These are phyloP conservation scores for Axis porcinus DNA, from an alignment of 2,113 vertebrate genomes.

Conservation along the genomic window DNA sequence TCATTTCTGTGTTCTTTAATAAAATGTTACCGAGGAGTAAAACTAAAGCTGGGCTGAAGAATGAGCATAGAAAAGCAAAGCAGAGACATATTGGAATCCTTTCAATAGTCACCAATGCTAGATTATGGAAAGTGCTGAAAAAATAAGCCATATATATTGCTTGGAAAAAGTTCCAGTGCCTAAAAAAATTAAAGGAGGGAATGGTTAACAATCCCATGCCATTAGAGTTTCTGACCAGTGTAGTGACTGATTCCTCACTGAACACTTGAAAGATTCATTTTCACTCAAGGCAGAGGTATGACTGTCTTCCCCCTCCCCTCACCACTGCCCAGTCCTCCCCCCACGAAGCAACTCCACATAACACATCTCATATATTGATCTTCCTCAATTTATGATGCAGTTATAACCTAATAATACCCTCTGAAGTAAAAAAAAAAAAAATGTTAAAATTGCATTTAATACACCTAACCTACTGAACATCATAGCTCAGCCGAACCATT, in stretches of 20 bases:
- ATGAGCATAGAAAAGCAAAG: background rate
- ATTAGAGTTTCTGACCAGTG: background rate
- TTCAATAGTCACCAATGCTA: background rate
- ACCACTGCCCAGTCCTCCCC: fast-evolving
- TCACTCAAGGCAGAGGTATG: background rate
- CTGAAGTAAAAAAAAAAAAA: background rate
- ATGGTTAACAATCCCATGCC: background rate
- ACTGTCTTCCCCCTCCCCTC: background rate
- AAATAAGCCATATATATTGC: background rate
- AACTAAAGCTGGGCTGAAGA: background rate
- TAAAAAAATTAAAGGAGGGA: background rate
- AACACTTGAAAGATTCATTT: background rate
- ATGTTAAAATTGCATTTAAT: background rate
- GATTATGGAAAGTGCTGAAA: background rate
- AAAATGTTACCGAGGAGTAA: background rate
- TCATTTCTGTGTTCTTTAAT: background rate
- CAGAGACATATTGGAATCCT: background rate
- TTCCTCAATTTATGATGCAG: background rate
- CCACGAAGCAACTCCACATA: fast-evolving
- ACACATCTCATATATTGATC: background rate
- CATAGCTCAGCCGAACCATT: background rate
- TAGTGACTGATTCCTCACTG: background rate
- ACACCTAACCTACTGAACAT: background rate
- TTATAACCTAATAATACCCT: background rate
- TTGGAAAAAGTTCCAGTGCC: background rate